These are phyloP conservation scores for Meles meles DNA, from an alignment of 2,113 vertebrate genomes.

Conservation along the genomic window DNA sequence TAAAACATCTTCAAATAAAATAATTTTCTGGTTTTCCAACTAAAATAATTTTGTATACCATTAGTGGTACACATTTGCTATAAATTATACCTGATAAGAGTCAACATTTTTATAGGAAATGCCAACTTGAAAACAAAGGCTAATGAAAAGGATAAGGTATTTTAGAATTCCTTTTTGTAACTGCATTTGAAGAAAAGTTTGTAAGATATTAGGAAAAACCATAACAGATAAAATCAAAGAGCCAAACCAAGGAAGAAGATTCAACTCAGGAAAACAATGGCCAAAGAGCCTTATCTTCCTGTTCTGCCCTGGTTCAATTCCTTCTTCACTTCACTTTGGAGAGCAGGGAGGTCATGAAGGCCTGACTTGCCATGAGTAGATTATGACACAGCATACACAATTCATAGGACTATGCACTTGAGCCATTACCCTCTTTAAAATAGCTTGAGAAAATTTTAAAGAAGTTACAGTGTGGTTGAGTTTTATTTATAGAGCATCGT, in stretches of 20 bases:
- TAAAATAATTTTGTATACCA: conserved; percentile 1
- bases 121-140: conserved; percentile 35
- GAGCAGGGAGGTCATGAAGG: background rate
- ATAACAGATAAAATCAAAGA: background rate
- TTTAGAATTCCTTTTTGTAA: conserved; percentile 10
- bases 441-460: background rate
- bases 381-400: background rate
- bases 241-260: background rate
- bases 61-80: background rate
- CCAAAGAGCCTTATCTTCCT: background rate
- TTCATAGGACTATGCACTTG: background rate
- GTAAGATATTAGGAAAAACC: background rate
- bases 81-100: background rate
- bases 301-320: background rate
- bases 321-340: background rate
- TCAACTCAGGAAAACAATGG: background rate
- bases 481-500: background rate
- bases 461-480: background rate
- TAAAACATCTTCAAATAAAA: background rate
- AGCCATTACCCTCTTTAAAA: background rate
- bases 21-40: background rate
- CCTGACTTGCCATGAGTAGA: background rate
- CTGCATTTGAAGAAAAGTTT: background rate
- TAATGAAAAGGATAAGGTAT: background rate
- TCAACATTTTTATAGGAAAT: conserved; percentile 18